Evolutionary conservation across 2,888 invertebrate species (phyloP).

Genomic region (Xestia rhomboidea): DNA sequence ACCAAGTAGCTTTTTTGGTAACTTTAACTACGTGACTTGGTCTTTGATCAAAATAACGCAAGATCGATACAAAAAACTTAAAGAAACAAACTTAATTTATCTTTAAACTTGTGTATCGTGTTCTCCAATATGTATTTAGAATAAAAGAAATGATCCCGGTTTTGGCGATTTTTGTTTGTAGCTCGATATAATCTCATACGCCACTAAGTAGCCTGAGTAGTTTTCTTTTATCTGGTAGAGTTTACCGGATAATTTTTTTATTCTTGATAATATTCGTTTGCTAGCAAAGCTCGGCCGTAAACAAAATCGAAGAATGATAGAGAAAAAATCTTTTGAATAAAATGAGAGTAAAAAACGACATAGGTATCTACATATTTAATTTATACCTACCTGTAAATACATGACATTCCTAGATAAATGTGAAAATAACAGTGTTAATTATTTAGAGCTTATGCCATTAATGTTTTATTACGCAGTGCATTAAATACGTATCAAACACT

Average conservation of each 20-base stretch:
- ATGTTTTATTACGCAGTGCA: not conserved
- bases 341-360: not conserved
- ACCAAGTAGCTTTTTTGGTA: not conserved
- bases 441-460: not conserved
- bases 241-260: not conserved
- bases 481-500: not conserved
- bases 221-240: conserved; percentile 1
- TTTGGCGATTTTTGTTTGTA: not conserved
- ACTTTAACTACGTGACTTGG: conserved; percentile 32
- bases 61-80: not conserved
- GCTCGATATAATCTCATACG: not conserved
- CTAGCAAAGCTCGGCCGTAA: not conserved
- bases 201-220: not conserved
- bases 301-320: not conserved
- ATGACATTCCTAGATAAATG: not conserved
- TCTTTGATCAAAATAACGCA: not conserved
- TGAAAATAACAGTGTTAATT: not conserved
- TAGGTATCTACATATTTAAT: not conserved
- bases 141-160: not conserved
- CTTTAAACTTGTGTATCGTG: not conserved
- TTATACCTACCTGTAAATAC: not conserved
- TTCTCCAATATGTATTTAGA: not conserved
- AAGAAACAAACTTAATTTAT: conserved; percentile 21
- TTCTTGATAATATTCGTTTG: not conserved
- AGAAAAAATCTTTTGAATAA: not conserved